Conservation (phyloP, 2,113 vertebrate genomes). For the Hylia prasina region DNA sequence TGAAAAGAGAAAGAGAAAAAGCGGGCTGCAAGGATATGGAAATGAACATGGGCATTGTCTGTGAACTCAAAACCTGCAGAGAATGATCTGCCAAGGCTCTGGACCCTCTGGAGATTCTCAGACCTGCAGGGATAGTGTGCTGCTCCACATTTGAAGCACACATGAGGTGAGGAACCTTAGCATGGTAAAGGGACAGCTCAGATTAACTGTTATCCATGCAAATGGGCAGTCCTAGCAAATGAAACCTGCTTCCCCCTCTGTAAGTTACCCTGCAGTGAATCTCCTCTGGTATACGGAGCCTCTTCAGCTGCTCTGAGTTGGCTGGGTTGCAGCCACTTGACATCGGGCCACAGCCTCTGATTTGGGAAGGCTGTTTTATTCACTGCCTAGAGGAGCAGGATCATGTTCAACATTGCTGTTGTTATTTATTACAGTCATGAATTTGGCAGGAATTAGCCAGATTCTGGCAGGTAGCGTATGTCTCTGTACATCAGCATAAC, state of each 20-base stretch:
- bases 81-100: neutral
- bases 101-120: neutral
- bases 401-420: constrained; percentile 1
- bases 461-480: constrained; percentile 32
- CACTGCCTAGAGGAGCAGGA: constrained; percentile 30
- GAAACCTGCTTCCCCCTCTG: neutral
- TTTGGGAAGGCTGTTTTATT: constrained; percentile 11
- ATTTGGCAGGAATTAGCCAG: constrained; percentile 33
- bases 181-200: neutral
- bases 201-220: neutral
- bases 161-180: neutral
- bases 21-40: neutral
- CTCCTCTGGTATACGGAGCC: neutral
- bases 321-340: constrained; percentile 12
- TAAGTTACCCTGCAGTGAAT: neutral
- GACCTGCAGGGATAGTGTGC: neutral
- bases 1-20: neutral
- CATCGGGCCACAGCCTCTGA: neutral
- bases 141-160: neutral
- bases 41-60: neutral
- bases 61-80: neutral
- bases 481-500: neutral
- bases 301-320: constrained; percentile 6
- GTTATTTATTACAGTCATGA: constrained; percentile 50
- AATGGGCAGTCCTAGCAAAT: neutral